These are phyloP conservation scores for Apis laboriosa DNA, from an alignment of 1,140 invertebrate species.

Conservation along the genomic window DNA sequence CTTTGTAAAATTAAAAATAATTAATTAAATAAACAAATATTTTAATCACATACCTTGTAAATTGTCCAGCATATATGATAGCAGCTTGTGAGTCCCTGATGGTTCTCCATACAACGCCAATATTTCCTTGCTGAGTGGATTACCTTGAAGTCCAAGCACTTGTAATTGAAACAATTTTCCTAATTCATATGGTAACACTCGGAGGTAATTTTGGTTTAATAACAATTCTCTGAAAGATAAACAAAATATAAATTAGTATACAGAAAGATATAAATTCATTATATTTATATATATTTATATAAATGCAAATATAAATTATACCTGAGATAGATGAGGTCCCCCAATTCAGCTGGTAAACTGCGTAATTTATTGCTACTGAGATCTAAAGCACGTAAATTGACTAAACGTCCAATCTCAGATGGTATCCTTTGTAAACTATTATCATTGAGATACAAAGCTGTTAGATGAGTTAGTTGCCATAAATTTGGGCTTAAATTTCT, in stretches of 20 bases:
- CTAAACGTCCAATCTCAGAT: slow-evolving; percentile 91
- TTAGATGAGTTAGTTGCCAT: slow-evolving; percentile 95
- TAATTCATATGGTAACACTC: slow-evolving; percentile 96
- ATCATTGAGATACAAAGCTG: slow-evolving; percentile 96
- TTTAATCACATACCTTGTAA: slow-evolving; percentile 89
- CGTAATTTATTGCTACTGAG: slow-evolving; percentile 96
- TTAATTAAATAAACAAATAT: not conserved
- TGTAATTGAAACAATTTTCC: slow-evolving; percentile 98
- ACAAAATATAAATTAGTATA: not conserved
- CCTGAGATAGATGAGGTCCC: slow-evolving; percentile 96
- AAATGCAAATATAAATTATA: slow-evolving; percentile 73
- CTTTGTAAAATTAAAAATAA: not conserved
- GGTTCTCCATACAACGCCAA: slow-evolving; percentile 94
- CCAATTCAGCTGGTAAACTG: slow-evolving; percentile 96
- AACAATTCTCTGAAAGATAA: slow-evolving; percentile 91
- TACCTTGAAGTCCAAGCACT: slow-evolving; percentile 93
- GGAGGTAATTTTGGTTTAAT: slow-evolving; percentile 95
- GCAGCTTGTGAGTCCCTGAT: slow-evolving; percentile 96
- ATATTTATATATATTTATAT: not conserved
- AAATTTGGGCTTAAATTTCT: slow-evolving; percentile 94
- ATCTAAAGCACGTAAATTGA: slow-evolving; percentile 93
- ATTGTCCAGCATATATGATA: slow-evolving; percentile 96
- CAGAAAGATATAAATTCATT: not conserved
- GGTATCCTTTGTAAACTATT: slow-evolving; percentile 95
- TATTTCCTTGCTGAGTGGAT: slow-evolving; percentile 96